A percentile compares a stretch with the other conserved stretches of the same genome.
Evolutionary conservation across 2,888 invertebrate genomes (phyloP).

Genomic region (Drosophila flavopinicola): DNA sequence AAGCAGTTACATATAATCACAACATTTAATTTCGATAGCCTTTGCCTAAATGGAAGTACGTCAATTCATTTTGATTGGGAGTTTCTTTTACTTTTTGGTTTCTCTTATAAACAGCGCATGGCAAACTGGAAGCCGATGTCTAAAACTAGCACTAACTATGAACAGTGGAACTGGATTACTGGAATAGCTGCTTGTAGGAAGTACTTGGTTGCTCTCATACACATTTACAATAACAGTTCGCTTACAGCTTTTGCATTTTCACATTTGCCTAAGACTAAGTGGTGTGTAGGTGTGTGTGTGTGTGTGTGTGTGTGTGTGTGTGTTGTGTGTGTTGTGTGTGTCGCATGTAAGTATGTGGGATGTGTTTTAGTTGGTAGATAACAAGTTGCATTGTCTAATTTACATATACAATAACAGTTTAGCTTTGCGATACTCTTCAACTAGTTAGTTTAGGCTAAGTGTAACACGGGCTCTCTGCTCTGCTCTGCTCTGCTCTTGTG

Average conservation of each 20-base stretch:
- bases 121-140: constrained; percentile 49
- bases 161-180: constrained; percentile 42
- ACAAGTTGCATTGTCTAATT: constrained; percentile 74
- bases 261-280: constrained; percentile 60
- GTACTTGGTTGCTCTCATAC: constrained; percentile 54
- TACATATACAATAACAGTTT: constrained; percentile 74
- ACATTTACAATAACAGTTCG: constrained; percentile 63
- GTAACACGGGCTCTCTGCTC: constrained; percentile 36
- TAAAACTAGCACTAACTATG: constrained; percentile 44
- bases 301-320: constrained; percentile 34
- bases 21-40: constrained; percentile 68
- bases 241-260: constrained; percentile 30
- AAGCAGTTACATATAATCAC: constrained; percentile 73
- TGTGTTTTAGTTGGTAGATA: constrained; percentile 58
- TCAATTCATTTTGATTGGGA: constrained; percentile 26
- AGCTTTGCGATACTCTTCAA: constrained; percentile 39
- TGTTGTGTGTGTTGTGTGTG: constrained; percentile 27
- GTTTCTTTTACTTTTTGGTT: not conserved
- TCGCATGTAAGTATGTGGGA: constrained; percentile 21
- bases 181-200: constrained; percentile 40
- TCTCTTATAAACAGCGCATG: constrained; percentile 23
- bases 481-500: constrained; percentile 26
- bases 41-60: constrained; percentile 57
- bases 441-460: constrained; percentile 55
- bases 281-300: constrained; percentile 33